phyloP scores from a whole-genome alignment of 1,140 invertebrate species.

The Campoletis sonorensis region DNA sequence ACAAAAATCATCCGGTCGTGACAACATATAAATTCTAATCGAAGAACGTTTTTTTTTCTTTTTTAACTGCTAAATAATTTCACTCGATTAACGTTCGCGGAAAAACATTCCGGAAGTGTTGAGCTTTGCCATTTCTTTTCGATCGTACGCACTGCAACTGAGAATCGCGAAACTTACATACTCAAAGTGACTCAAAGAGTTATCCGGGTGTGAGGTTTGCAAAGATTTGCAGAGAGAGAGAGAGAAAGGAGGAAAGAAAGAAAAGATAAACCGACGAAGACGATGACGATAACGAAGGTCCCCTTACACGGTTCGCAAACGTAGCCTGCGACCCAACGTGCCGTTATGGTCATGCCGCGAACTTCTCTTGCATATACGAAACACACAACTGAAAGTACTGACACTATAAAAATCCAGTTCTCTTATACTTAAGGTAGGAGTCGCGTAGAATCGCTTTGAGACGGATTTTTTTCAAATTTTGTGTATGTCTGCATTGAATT shows the following conservation, averaged over 20 bases:
- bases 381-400: background rate
- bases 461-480: no score
- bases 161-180: background rate
- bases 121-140: background rate
- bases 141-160: background rate
- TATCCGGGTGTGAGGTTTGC: conserved; percentile 25
- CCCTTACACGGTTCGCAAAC: conserved; percentile 41
- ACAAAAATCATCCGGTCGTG: background rate
- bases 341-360: conserved; percentile 41
- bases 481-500: no score
- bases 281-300: conserved; percentile 28
- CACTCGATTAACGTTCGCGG: no score
- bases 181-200: conserved; percentile 32
- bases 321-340: conserved; percentile 44
- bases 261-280: background rate
- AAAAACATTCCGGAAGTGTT: background rate
- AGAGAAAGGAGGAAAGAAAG: background rate
- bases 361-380: conserved; percentile 22
- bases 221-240: conserved; percentile 1
- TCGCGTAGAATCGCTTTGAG: no score
- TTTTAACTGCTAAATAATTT: background rate
- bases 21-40: no score
- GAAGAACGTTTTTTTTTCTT: background rate
- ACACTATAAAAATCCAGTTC: background rate
- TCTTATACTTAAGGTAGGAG: no score